Evolutionary conservation across 2,888 invertebrate species (phyloP), one percentile per base, ranked within the genome.

Genomic region (Dolomedes plantarius): DNA sequence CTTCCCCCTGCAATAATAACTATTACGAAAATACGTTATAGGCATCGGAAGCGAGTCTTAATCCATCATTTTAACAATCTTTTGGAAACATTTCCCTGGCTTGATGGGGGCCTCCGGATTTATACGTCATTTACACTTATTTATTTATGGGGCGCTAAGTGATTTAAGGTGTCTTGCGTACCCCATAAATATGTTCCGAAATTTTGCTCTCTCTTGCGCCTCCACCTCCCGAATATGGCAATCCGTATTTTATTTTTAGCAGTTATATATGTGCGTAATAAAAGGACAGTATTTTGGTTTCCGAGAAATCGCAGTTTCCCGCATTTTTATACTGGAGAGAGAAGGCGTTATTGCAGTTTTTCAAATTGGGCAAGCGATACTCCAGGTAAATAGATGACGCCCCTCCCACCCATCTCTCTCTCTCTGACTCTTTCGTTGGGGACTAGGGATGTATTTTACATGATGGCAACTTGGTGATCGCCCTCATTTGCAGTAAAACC

Each of bases 61-160:
- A 79, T 78, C 19, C 62, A 78, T 79, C 79, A 79, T 79, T 79
- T 79, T 72, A 79, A 72, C 79, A 79, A 71, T 79, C 79, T 72
- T 79, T 65, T 1, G 32, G 72, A 65, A 79, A 64, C 69, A 69
- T 69, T 56, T 56, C n/a, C 68, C 46, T 41, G 39, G 19, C 79
- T 65, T 73, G 73, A 80, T 73, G 80, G 50, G 73, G 27, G 50
- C 36, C 19, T 67, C 23, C 28, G 82, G 82, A 82, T 82, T 82
- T 82, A 76, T 82, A 69, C 46, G 82, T 75, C 82, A 82, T 82
- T 82, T 83, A 72, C 81, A 31, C 83, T 77, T 83, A 76, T 83
- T 83, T 83, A 83, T 83, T 83, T 82, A 83, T 71, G 83, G 72
- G 72, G 29, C 50, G 50, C 83, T 83, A 83, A 76, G 77, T 83